Conservation (phyloP, 2,113 vertebrate species). For the Lonchura striata region DNA sequence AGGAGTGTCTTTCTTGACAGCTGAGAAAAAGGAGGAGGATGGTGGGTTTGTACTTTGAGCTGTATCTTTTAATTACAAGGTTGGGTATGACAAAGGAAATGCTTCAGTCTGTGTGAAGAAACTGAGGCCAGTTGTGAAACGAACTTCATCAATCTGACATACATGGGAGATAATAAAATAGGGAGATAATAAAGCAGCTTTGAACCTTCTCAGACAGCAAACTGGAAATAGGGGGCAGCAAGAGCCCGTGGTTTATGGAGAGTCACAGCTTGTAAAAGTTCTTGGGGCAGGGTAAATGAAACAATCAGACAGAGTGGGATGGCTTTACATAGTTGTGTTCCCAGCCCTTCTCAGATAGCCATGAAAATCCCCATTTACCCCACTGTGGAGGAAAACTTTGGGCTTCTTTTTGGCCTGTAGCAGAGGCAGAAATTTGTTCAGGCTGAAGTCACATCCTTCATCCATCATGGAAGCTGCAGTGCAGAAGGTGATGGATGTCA, state of each 20-base stretch:
- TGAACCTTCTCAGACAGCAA: neutral
- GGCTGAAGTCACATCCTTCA: neutral
- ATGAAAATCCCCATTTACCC: fast-evolving
- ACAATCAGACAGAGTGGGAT: neutral
- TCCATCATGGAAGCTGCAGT: neutral
- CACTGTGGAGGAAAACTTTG: neutral
- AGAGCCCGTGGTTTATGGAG: neutral
- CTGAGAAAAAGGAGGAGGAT: neutral
- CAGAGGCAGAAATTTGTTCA: neutral
- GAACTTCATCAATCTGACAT: neutral
- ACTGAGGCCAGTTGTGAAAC: neutral
- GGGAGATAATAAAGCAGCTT: neutral
- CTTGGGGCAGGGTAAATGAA: neutral
- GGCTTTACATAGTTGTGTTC: neutral
- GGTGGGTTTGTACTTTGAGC: neutral
- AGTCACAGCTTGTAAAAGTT: neutral
- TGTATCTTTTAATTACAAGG: constrained; percentile 42
- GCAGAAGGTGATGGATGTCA: neutral
- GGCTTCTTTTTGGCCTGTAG: neutral
- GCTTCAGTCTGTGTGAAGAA: neutral
- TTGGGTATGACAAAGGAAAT: neutral
- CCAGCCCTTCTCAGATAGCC: neutral
- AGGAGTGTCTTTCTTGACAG: constrained; percentile 28
- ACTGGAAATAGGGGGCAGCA: neutral
- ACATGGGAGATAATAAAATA: neutral